Evolutionary conservation across 2,113 vertebrate species (phyloP).

Genomic region (Sturnira hondurensis): DNA sequence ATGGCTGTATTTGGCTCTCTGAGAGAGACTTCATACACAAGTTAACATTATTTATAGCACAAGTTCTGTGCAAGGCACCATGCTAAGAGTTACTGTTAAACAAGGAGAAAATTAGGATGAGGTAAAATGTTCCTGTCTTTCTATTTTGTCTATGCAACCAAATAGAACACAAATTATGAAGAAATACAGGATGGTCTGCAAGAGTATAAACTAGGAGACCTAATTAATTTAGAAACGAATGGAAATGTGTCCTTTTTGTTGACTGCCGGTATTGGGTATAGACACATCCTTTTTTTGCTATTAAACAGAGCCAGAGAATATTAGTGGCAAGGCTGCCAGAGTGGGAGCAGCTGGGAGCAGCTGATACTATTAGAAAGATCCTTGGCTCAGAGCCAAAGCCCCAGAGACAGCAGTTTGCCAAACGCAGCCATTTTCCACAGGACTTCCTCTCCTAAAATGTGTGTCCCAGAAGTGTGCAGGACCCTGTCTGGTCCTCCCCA

Average conservation of each 20-base stretch:
- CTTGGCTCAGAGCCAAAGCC: conserved; percentile 9
- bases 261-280: background rate
- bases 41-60: background rate
- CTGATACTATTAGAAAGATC: background rate
- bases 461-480: background rate
- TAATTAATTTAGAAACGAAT: background rate
- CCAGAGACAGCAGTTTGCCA: background rate
- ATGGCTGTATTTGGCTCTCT: background rate
- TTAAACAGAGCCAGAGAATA: background rate
- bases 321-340: background rate
- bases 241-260: background rate
- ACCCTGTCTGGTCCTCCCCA: background rate
- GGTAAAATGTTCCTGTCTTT: background rate
- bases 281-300: background rate
- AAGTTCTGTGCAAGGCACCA: background rate
- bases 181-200: background rate
- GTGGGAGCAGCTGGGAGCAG: background rate
- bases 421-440: background rate
- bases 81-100: background rate
- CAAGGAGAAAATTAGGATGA: background rate
- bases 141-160: background rate
- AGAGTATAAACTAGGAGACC: background rate
- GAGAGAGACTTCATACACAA: background rate
- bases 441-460: background rate
- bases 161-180: background rate